Evolutionary conservation across 2,888 invertebrate genomes (phyloP).

Genomic region (Brachypterus glaber): DNA sequence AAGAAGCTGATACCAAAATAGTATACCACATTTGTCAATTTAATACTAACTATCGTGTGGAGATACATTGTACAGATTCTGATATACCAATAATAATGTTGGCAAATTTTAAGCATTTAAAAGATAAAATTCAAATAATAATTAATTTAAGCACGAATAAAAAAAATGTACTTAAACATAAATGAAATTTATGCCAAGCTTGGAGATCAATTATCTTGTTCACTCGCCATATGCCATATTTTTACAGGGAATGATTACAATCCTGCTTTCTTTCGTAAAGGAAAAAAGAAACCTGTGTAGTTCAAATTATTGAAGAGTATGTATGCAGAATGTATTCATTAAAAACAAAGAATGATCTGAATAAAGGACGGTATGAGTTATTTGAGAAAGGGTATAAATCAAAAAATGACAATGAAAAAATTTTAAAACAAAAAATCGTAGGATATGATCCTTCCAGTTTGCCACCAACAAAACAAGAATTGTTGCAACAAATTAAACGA

Average conservation of each 20-base stretch:
- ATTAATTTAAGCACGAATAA: constrained; percentile 6
- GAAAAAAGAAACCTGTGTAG: constrained; percentile 4
- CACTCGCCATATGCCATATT: constrained; percentile 10
- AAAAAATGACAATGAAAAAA: constrained; percentile 19
- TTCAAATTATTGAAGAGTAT: constrained; percentile 19
- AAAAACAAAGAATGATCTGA: constrained; percentile 20
- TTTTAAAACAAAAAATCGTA: constrained; percentile 17
- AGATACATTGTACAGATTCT: constrained; percentile 23
- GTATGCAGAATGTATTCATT: constrained; percentile 18
- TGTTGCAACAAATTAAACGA: constrained; percentile 11
- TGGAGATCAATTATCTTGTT: constrained; percentile 11
- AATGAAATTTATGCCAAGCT: constrained; percentile 12
- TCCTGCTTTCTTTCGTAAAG: constrained; percentile 5
- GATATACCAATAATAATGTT: constrained; percentile 22
- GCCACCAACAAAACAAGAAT: constrained; percentile 11
- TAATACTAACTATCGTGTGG: constrained; percentile 19
- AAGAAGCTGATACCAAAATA: constrained; percentile 27
- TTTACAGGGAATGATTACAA: no score
- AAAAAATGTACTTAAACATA: constrained; percentile 11
- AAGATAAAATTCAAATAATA: constrained; percentile 9
- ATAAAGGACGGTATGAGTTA: constrained; percentile 23
- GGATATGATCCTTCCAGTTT: constrained; percentile 14
- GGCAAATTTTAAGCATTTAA: constrained; percentile 10
- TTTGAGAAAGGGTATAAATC: constrained; percentile 23
- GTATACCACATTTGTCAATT: constrained; percentile 21